Base-by-base conservation (phyloP, 92 coral and sea anemone species). In the Umimayanthus kanabou region DNA sequence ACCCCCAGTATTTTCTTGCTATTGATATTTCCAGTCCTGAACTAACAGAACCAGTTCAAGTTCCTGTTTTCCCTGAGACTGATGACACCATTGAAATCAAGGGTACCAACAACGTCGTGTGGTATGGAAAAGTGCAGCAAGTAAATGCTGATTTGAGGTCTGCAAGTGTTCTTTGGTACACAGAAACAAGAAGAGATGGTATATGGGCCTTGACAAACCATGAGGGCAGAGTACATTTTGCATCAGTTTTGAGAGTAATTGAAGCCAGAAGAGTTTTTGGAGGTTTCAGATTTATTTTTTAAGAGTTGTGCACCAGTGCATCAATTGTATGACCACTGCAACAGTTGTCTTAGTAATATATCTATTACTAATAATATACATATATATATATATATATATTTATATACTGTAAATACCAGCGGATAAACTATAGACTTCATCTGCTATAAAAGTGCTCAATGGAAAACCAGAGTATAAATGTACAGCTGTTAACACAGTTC, bases 81-180 rank as follows among this genome's bases (percentile, higher is more conserved):
- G 92, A 43, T 22, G 96, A 93, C 49, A 85, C 90, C 11, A 80
- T 93, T 18, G 23, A 81, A 26, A 77, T 93, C 0, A 77, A 50
- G 81, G 96, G 96, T 20, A 66, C 84, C 55, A 33, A 67, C 39
- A 88, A 89, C 69, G 87, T 91, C 37, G 87, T 25, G 37, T 91
- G 96, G 96, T 93, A 39, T 93, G 96, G 91, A 50, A 23, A 57
- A 67, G 96, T 93, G 0, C 77, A 69, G 26, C 66, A 84, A 9
- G 92, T 89, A 0, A 55, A 89, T 28, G 39, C 40, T 9, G 28
- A 70, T 28, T 50, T 23, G 33, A 29, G 78, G 7, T 20, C 40
- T 5, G 45, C 83, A 13, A 88, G 57, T 29, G 90, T 93, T 15
- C 86, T 67, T 29, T 93, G 95, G 95, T 90, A 88, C 89, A 81